A percentile compares a stretch with the other conserved stretches of the same genome.
Conservation (phyloP, 1,140 invertebrate genomes). For the Drosophila navojoa region DNA sequence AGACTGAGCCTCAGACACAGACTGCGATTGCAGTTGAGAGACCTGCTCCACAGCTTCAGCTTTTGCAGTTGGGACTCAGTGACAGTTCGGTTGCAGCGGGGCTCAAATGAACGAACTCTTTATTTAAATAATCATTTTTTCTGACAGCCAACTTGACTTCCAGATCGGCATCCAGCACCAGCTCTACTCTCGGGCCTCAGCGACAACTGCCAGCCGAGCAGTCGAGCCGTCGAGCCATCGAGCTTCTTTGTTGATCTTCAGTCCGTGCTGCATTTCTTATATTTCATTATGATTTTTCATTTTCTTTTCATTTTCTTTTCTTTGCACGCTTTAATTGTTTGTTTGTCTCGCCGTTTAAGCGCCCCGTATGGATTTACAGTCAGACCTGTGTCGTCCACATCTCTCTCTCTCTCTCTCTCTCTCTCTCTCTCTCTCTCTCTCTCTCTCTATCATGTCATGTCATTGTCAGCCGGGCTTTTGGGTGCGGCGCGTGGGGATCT, state of each 20-base stretch:
- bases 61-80: constrained; percentile 50
- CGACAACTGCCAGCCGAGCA: constrained; percentile 33
- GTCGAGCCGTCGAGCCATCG: constrained; percentile 18
- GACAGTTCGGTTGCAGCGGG: constrained; percentile 77
- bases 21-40: neutral
- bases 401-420: too few species aligned
- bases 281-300: constrained; percentile 49
- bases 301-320: constrained; percentile 52
- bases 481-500: constrained; percentile 53
- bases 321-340: constrained; percentile 77
- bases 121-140: constrained; percentile 84
- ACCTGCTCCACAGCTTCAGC: constrained; percentile 39
- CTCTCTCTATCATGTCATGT: constrained; percentile 6
- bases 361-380: constrained; percentile 13
- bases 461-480: constrained; percentile 38
- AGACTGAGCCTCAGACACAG: too few species aligned
- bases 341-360: constrained; percentile 71
- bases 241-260: constrained; percentile 6
- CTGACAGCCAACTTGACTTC: constrained; percentile 83
- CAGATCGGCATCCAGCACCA: constrained; percentile 71
- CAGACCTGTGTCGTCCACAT: neutral
- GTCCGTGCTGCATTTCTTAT: constrained; percentile 51
- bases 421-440: too few species aligned
- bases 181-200: constrained; percentile 20
- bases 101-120: constrained; percentile 69